Evolutionary conservation across 2,797 vertebrate species (phyloP).

Genomic region (Limnodromus scolopaceus): DNA sequence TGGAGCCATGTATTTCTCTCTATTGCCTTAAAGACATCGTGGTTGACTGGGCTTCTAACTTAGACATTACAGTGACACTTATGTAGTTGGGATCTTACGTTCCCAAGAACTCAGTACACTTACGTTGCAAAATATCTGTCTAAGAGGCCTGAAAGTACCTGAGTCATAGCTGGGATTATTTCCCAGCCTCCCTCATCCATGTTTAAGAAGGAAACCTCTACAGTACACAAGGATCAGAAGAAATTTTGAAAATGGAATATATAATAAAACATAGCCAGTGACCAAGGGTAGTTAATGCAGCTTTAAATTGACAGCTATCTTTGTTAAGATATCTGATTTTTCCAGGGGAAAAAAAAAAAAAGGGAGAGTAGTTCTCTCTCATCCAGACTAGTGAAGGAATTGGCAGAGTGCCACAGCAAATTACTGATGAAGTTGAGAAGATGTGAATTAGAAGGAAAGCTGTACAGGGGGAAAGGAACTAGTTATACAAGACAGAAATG

Average conservation of each 20-base stretch:
- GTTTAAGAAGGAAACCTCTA: neutral
- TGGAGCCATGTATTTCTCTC: neutral
- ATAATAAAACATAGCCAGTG: neutral
- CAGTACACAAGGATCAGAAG: neutral
- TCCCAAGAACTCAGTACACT: neutral
- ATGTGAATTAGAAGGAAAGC: conserved; percentile 1
- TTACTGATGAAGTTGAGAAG: neutral
- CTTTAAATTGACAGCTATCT: neutral
- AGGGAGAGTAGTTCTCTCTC: neutral
- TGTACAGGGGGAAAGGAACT: neutral
- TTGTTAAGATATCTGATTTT: neutral
- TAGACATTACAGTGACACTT: neutral
- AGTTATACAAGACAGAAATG: neutral
- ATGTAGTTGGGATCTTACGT: neutral
- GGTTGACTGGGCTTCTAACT: neutral
- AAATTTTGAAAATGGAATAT: neutral
- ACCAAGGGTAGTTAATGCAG: neutral
- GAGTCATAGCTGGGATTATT: neutral
- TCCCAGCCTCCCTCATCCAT: fast-evolving
- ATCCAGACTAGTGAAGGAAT: neutral
- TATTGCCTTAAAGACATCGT: neutral
- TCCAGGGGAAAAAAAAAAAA: neutral
- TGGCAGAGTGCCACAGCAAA: neutral
- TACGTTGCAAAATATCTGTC: neutral
- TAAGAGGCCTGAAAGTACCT: neutral